Conservation (phyloP, 2,888 invertebrate species). For the Ectemnius cavifrons region DNA sequence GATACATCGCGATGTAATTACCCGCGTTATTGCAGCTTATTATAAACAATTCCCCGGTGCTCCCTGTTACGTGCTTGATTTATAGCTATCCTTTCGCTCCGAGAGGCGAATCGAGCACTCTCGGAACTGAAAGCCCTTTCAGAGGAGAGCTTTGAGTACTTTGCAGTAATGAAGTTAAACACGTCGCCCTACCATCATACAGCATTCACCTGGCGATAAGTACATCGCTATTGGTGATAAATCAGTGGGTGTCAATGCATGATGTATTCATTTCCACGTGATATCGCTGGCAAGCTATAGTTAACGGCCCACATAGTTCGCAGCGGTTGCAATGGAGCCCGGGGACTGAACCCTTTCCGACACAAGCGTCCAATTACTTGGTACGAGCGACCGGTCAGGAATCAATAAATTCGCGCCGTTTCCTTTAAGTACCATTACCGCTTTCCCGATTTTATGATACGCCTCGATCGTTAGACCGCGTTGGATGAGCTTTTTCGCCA, state of each 20-base stretch:
- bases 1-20: conserved; percentile 38
- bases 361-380: not conserved
- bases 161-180: conserved; percentile 27
- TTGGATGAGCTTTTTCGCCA: no score
- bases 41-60: conserved; percentile 49
- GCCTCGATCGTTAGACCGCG: no score
- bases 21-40: conserved; percentile 45
- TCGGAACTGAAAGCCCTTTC: not conserved
- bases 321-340: no score
- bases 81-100: conserved; percentile 17
- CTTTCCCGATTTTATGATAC: no score
- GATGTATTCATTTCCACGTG: conserved; percentile 40
- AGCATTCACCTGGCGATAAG: no score
- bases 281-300: not conserved
- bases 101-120: conserved; percentile 33
- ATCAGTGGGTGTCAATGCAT: conserved; percentile 40
- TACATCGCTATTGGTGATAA: conserved; percentile 33
- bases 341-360: no score
- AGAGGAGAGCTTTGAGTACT: not conserved
- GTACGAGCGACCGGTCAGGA: not conserved
- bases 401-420: no score
- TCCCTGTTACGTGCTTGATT: conserved; percentile 25
- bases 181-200: conserved; percentile 5
- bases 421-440: no score
- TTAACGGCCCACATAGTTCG: no score